Percentiles rank a stretch among this genome's conserved stretches.
These are phyloP conservation scores for Acleris laterana DNA, from an alignment of 2,888 invertebrate genomes.

Conservation along the genomic window DNA sequence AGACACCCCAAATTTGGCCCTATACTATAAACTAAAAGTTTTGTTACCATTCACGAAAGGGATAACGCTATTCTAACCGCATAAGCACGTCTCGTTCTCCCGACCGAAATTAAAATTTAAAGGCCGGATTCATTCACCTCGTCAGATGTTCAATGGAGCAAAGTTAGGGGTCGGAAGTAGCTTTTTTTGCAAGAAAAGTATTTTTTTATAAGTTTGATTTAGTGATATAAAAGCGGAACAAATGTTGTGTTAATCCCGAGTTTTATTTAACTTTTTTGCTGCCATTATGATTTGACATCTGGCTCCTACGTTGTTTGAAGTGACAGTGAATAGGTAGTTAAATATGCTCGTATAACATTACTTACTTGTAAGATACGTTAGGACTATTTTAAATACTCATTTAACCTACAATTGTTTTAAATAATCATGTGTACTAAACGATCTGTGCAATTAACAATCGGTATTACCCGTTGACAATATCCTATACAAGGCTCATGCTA, in stretches of 20 bases:
- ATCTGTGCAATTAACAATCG: too few species aligned
- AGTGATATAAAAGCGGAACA: slow-evolving; percentile 52
- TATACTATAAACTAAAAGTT: background rate
- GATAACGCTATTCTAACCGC: slow-evolving; percentile 4
- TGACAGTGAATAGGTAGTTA: background rate
- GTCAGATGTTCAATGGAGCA: slow-evolving; percentile 81
- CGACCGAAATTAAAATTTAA: slow-evolving; percentile 53
- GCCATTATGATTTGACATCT: slow-evolving; percentile 32
- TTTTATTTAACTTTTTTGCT: slow-evolving; percentile 27
- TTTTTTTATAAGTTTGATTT: slow-evolving; percentile 66
- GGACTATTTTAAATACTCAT: too few species aligned
- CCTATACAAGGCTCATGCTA: too few species aligned
- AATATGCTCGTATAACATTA: too few species aligned
- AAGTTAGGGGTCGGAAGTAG: slow-evolving; percentile 65
- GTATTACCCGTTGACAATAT: too few species aligned
- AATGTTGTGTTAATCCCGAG: slow-evolving; percentile 37
- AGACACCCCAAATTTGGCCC: slow-evolving; percentile 35
- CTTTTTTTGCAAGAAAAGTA: slow-evolving; percentile 63
- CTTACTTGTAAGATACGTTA: too few species aligned
- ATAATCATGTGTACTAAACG: too few species aligned
- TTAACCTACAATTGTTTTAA: too few species aligned
- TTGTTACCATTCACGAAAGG: slow-evolving; percentile 2
- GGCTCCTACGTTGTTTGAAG: slow-evolving; percentile 17
- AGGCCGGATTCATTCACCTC: slow-evolving; percentile 79
- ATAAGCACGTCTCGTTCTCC: slow-evolving; percentile 18